Conservation (phyloP, 2,888 invertebrate genomes). For the Oscheius onirici region DNA sequence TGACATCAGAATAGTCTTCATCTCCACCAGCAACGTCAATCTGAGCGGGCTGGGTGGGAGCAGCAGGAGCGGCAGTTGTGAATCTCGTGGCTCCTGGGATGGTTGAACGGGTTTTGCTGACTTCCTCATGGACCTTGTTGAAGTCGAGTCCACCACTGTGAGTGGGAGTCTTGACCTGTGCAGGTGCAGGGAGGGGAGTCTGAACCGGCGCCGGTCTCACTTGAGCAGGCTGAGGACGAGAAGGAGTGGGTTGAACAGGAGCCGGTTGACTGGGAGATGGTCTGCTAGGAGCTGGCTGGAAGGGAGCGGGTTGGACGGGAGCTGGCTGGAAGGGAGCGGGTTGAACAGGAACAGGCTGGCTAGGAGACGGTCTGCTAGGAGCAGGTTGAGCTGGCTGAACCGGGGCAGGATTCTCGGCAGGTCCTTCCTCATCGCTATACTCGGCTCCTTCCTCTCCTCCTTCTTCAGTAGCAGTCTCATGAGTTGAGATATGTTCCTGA, state of each 20-base stretch:
- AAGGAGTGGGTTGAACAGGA: too few relatives aligned
- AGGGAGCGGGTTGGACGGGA: too few relatives aligned
- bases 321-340: too few relatives aligned
- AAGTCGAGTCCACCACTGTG: slow-evolving; percentile 7
- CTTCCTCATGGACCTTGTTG: slow-evolving; percentile 20
- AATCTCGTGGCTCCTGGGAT: slow-evolving; percentile 23
- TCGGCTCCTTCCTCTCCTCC: background rate
- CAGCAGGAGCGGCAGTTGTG: slow-evolving; percentile 11
- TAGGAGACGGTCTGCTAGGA: too few relatives aligned
- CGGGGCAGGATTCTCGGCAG: too few relatives aligned
- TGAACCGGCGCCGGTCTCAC: too few relatives aligned
- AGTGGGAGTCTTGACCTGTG: background rate
- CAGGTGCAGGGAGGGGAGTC: background rate
- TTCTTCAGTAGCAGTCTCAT: background rate
- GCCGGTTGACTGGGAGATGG: too few relatives aligned
- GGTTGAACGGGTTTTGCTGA: slow-evolving; percentile 21
- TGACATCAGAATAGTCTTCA: slow-evolving; percentile 8
- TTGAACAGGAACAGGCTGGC: too few relatives aligned
- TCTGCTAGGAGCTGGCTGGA: too few relatives aligned
- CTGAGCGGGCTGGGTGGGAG: background rate
- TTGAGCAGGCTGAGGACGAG: too few relatives aligned
- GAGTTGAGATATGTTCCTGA: background rate
- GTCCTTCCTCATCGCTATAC: background rate
- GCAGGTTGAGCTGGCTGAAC: too few relatives aligned
- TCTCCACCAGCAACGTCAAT: slow-evolving; percentile 18